phyloP scores from a whole-genome alignment of 2,113 vertebrate species.

The Catagonus wagneri region DNA sequence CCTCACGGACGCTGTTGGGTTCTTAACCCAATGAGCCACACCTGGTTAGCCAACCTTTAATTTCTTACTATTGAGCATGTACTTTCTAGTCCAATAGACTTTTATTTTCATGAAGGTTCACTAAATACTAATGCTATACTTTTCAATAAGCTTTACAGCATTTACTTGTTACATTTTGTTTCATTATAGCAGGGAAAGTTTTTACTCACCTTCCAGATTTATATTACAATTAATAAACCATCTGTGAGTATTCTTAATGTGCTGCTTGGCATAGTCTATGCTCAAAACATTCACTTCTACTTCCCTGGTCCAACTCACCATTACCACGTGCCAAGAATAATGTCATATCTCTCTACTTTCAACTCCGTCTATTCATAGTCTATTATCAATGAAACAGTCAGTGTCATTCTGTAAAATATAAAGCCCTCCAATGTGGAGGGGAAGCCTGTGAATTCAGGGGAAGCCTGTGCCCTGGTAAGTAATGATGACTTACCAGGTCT shows the following conservation, averaged over 20 bases:
- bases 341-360: not conserved
- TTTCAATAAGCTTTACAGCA: not conserved
- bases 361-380: not conserved
- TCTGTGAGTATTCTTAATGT: not conserved
- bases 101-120: not conserved
- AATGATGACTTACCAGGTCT: no score
- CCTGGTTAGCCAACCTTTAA: not conserved
- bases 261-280: no score
- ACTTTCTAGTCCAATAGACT: not conserved
- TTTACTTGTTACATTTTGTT: not conserved
- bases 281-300: not conserved
- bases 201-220: not conserved
- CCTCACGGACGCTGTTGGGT: no score
- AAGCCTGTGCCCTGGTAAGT: not conserved
- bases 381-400: not conserved
- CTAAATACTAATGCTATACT: not conserved
- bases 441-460: not conserved
- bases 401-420: not conserved
- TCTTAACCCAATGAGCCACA: no score
- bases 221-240: not conserved
- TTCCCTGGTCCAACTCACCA: not conserved
- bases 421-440: not conserved
- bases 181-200: not conserved
- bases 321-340: not conserved
- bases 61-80: not conserved